Evolutionary conservation across 2,113 vertebrate species (phyloP).

Genomic region (Neodontobutis hainanensis): DNA sequence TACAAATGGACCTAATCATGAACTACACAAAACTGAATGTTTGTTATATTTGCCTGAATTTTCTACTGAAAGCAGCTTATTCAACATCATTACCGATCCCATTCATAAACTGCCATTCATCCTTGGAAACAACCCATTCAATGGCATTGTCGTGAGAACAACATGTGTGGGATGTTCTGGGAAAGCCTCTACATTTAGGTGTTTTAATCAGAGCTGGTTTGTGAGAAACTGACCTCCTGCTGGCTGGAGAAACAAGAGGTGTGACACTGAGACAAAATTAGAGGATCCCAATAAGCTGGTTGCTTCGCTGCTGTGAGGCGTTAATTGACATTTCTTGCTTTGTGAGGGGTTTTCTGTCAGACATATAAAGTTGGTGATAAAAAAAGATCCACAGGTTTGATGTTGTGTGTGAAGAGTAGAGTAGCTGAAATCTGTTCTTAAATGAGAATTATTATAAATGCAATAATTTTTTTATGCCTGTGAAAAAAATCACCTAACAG

Average conservation of each 20-base stretch:
- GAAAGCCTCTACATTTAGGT: neutral
- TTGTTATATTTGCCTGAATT: too few relatives aligned
- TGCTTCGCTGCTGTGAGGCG: neutral
- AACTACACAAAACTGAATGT: too few relatives aligned
- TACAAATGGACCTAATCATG: too few relatives aligned
- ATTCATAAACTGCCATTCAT: neutral
- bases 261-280: neutral
- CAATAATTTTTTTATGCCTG: too few relatives aligned
- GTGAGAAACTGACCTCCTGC: neutral
- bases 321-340: neutral
- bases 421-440: too few relatives aligned
- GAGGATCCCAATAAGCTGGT: neutral
- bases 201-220: neutral
- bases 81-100: too few relatives aligned
- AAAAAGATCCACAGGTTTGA: conserved; percentile 1
- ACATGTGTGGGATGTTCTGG: neutral
- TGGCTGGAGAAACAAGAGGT: conserved; percentile 1
- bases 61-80: too few relatives aligned
- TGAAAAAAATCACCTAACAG: too few relatives aligned
- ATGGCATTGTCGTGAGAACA: neutral
- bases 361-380: neutral
- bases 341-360: neutral
- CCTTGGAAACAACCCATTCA: neutral
- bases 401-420: neutral
- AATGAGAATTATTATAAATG: too few relatives aligned